Evolutionary conservation across 2,888 invertebrate genomes (phyloP).

Genomic region (Eristalinus aeneus): DNA sequence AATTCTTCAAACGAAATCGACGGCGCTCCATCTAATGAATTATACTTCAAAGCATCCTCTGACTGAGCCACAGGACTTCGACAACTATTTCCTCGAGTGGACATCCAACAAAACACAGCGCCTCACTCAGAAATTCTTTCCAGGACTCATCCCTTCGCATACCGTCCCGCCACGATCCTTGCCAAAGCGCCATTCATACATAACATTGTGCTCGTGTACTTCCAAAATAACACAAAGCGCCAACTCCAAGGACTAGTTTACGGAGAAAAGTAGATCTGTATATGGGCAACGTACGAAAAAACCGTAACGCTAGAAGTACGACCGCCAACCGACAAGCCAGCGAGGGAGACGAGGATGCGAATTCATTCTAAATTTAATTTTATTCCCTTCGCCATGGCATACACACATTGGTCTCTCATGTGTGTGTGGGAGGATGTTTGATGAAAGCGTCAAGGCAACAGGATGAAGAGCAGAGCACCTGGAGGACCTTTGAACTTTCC

Average conservation of each 20-base stretch:
- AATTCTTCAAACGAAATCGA: not conserved
- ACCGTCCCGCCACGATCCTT: not conserved
- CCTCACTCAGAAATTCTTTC: slow-evolving; percentile 19
- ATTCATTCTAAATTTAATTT: slow-evolving; percentile 11
- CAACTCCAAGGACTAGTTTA: slow-evolving; percentile 23
- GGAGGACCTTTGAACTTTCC: not conserved
- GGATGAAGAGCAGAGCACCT: not conserved
- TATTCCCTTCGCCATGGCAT: not conserved
- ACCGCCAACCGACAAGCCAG: not conserved
- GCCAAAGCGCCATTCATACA: not conserved
- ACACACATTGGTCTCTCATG: not conserved
- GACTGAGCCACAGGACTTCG: not conserved
- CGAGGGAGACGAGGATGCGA: not conserved
- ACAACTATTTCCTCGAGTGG: slow-evolving; percentile 4
- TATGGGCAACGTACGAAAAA: not conserved
- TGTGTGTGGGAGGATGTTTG: not conserved
- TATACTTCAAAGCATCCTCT: slow-evolving; percentile 2
- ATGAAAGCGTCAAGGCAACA: not conserved
- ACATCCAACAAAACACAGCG: not conserved
- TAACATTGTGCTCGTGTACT: not conserved
- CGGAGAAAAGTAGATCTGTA: slow-evolving; percentile 24
- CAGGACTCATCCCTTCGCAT: not conserved
- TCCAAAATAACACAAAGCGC: not conserved
- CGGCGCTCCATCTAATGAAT: not conserved
- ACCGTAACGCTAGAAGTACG: not conserved